These are phyloP conservation scores for Tympanuchus pallidicinctus DNA, from an alignment of 2,113 vertebrate genomes.

Conservation along the genomic window DNA sequence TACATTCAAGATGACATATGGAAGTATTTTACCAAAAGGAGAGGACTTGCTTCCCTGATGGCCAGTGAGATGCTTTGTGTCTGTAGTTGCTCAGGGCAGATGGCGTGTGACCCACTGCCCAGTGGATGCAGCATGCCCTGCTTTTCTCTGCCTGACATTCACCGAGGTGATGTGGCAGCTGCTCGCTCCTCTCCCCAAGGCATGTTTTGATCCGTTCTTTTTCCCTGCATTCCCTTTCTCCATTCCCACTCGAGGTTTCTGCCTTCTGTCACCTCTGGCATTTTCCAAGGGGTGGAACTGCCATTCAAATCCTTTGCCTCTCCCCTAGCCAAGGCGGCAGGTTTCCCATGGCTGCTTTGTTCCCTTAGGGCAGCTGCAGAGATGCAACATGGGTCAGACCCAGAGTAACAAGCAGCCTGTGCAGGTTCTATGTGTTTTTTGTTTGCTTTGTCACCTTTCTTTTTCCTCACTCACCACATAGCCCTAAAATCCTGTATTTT, in stretches of 20 bases:
- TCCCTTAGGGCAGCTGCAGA: not conserved
- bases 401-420: not conserved
- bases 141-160: not conserved
- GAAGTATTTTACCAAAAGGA: not conserved
- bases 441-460: not conserved
- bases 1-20: not conserved
- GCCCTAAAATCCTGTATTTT: constrained; percentile 6
- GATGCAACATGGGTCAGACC: not conserved
- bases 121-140: not conserved
- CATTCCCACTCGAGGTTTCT: not conserved
- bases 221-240: not conserved
- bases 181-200: fast-evolving
- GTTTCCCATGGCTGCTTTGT: fast-evolving
- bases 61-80: not conserved
- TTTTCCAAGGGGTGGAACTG: not conserved
- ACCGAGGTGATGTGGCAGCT: not conserved
- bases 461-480: not conserved
- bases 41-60: not conserved
- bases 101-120: not conserved
- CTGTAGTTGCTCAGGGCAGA: not conserved
- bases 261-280: not conserved
- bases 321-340: not conserved
- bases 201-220: not conserved
- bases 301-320: not conserved
- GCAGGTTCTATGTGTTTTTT: not conserved